Base-by-base conservation (phyloP, 1,140 invertebrate species). In the Leptopilina clavipes region DNA sequence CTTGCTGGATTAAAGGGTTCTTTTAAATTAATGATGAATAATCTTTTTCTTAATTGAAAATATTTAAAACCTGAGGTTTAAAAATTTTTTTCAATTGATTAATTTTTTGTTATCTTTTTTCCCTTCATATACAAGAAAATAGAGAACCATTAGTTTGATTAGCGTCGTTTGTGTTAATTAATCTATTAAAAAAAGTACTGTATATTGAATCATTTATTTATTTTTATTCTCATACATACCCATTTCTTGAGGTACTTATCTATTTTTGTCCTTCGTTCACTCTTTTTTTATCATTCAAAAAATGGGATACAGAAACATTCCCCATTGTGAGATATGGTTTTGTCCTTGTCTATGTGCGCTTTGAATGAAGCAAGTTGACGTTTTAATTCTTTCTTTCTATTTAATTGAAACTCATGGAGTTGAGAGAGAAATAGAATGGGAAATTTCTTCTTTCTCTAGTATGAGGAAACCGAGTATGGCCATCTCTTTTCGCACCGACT, bases 401-500 rank as follows among this genome's bases (percentile, higher is more conserved):
- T 8, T 40, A 25, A 10, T 14, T 65, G 56, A 59, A 59, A 22
- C 54, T 59, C 19, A 18, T 65, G 14, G 56, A 31, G 19, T 25
- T 31, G 11, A 31, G 22, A 31, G 18, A 22, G 22, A 1, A 25
- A 40, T 6, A 40, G 37, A 40, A 40, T 9, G 37, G n/a, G 19
- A 65, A 22, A 54, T 52, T 81, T 22, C 18, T 75, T 52, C 71
- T 59, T 37, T 71, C n/a, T 78, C 44, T 22, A 19, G 19, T 18
- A 31, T 45, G 65, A 70, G 9, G 18, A 14, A 17, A 14, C 10
- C 11, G 70, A 72, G 72, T 79, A 76, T 59, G 71, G 7, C 7
- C 31, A 17, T 79, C 76, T 79, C 74, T 79, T 75, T 75, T 72
- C 76, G 45, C 52, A 75, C 59, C 73, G 75, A 83, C 80, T 83